These are phyloP conservation scores for Tetrapedia diversipes DNA, from an alignment of 2,888 invertebrate species.

Conservation along the genomic window DNA sequence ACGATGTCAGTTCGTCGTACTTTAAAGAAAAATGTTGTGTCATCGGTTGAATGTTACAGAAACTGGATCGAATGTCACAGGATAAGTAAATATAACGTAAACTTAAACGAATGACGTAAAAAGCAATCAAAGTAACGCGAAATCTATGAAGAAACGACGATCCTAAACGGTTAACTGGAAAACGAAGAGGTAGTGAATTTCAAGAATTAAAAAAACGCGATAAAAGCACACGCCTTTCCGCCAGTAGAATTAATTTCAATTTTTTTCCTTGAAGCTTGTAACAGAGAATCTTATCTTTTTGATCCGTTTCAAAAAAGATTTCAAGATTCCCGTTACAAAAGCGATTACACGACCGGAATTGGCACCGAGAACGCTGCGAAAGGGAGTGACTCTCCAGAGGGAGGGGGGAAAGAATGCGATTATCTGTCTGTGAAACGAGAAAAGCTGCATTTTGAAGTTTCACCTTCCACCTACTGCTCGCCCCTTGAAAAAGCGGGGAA, in stretches of 20 bases:
- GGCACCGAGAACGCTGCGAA: slow-evolving; percentile 4
- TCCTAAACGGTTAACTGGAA: slow-evolving; percentile 8
- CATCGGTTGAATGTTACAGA: too few species aligned
- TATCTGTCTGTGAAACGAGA: slow-evolving; percentile 44
- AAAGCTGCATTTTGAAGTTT: slow-evolving; percentile 44
- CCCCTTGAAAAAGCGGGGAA: slow-evolving; percentile 16
- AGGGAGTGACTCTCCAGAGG: slow-evolving; percentile 1
- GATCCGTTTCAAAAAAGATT: slow-evolving; percentile 17
- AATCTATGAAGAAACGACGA: too few species aligned
- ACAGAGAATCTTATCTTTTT: slow-evolving; percentile 12
- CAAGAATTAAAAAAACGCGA: too few species aligned
- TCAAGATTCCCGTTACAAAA: slow-evolving; percentile 44
- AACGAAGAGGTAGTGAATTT: background rate
- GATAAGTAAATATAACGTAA: too few species aligned
- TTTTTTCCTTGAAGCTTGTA: background rate
- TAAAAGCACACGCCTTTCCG: background rate
- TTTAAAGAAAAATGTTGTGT: too few species aligned
- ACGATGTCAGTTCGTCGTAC: too few species aligned
- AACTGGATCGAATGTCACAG: too few species aligned
- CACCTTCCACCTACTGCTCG: too few species aligned
- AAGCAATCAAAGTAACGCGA: too few species aligned
- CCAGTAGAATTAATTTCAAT: background rate
- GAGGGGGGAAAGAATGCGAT: slow-evolving; percentile 38
- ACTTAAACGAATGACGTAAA: too few species aligned
- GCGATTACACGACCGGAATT: slow-evolving; percentile 4